Evolutionary conservation across 2,113 vertebrate genomes (phyloP).

Genomic region (Anas platyrhynchos): DNA sequence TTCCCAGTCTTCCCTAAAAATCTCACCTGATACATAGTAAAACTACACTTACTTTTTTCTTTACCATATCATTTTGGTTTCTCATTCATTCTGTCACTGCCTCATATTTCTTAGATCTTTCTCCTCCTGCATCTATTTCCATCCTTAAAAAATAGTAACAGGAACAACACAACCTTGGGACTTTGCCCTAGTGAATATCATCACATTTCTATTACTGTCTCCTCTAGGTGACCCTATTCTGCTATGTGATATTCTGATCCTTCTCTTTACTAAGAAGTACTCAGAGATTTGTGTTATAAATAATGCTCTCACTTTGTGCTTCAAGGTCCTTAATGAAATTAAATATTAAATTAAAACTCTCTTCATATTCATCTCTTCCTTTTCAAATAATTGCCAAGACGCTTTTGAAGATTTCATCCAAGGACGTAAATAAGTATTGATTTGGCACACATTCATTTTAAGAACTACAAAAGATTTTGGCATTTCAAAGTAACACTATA

Average conservation of each 20-base stretch:
- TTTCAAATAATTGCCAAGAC: slow-evolving; percentile 57
- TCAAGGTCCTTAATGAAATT: slow-evolving; percentile 65
- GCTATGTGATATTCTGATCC: slow-evolving; percentile 3
- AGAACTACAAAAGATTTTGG: not conserved
- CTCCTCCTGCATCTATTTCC: not conserved
- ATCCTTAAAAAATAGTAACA: not conserved
- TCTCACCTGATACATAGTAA: not conserved
- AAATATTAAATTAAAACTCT: slow-evolving; percentile 70
- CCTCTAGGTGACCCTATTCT: slow-evolving; percentile 37
- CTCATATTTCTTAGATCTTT: not conserved
- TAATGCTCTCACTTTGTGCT: slow-evolving; percentile 61
- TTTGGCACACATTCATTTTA: not conserved
- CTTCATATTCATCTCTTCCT: slow-evolving; percentile 54
- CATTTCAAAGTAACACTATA: not conserved
- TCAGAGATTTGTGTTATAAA: slow-evolving; percentile 66
- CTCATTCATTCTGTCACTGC: not conserved
- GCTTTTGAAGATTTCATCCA: slow-evolving; percentile 55
- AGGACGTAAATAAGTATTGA: slow-evolving; percentile 24
- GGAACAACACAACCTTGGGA: slow-evolving; percentile 12
- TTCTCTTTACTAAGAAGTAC: slow-evolving; percentile 10
- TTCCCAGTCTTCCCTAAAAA: not conserved
- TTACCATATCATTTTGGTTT: not conserved
- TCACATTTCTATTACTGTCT: slow-evolving; percentile 38
- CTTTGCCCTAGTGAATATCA: slow-evolving; percentile 8
- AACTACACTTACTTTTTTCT: not conserved